Evolutionary conservation across 2,113 vertebrate species (phyloP).

Genomic region (Brienomyrus brachyistius): DNA sequence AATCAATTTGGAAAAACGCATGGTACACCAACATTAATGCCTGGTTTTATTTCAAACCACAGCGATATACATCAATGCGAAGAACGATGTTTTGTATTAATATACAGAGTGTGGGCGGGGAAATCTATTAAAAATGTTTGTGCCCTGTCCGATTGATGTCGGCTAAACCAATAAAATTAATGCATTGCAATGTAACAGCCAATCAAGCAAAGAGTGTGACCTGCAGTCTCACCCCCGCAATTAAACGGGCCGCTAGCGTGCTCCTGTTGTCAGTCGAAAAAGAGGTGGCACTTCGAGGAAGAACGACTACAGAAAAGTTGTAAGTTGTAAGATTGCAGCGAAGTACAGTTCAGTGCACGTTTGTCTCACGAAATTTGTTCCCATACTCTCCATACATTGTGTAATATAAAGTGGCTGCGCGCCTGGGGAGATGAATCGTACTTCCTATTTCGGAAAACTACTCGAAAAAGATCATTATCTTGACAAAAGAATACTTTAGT

Average conservation of each 20-base stretch:
- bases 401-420: neutral
- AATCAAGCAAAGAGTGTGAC: conserved; percentile 38
- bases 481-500: conserved; percentile 20
- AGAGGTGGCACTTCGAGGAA: neutral
- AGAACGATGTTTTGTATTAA: conserved; percentile 10
- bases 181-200: neutral
- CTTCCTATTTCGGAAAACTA: neutral
- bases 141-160: conserved; percentile 39
- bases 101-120: conserved; percentile 28
- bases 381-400: neutral
- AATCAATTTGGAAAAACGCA: neutral
- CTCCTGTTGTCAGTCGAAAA: conserved; percentile 19
- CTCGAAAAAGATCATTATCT: conserved; percentile 13
- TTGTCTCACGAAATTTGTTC: neutral
- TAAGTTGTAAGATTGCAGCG: neutral
- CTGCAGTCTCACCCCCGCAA: conserved; percentile 12
- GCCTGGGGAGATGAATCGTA: neutral
- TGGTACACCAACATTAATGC: too few relatives aligned
- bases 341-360: neutral
- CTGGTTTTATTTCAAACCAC: neutral
- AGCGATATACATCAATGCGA: conserved; percentile 8
- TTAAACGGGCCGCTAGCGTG: conserved; percentile 13
- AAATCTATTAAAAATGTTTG: neutral
- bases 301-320: neutral
- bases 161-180: conserved; percentile 37